Evolutionary conservation across 2,113 vertebrate genomes (phyloP), one percentile per base, ranked within the genome.

Genomic region (Channa maculata): DNA sequence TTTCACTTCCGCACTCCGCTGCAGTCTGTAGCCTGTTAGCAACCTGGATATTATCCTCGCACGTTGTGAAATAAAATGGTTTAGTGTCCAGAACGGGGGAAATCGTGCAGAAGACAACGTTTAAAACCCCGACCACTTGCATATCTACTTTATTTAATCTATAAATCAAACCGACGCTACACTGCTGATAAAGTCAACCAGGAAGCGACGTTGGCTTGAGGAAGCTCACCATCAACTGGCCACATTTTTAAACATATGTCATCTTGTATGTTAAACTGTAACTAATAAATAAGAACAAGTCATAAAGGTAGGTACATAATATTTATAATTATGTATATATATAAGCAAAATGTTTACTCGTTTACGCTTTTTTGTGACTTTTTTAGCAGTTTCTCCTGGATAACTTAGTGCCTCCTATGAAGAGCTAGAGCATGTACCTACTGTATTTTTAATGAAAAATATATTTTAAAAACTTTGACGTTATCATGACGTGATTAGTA

Each of bases 1-100:
- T 93, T 93, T 94, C 91, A 94, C 87, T 94, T 95, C 94, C 94
- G 94, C 88, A 86, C 82, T 87, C 37, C 8, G 36, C 59, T 55
- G 7, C 43, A 57, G 49, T 50, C 12, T 33, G 43, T 75, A 90
- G 87, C 80, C 4, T 41, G 58, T 68, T 91, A 88, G 80, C 88
- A 2, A 60, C 39, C 12, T 12, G 55, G 15, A 15, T 70, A 39
- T 10, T 6, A 9, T 59, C 37, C 63, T 60, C 2, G 54, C 59
- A 53, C 34, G n/a, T 14, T 34, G 65, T 9, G 0, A 6, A 1
- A 12, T 24, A 38, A 77, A 66, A n/a, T 44, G 36, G 13, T 75
- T 57, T 63, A 41, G n/a, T 14, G 8, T n/a, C 34, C 43, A 4
- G 53, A 13, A 36, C 6, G 10, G 33, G 24, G 8, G 39, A 14